phyloP scores from a whole-genome alignment of 1,140 invertebrate species.

The Drosophila oshimai region DNA sequence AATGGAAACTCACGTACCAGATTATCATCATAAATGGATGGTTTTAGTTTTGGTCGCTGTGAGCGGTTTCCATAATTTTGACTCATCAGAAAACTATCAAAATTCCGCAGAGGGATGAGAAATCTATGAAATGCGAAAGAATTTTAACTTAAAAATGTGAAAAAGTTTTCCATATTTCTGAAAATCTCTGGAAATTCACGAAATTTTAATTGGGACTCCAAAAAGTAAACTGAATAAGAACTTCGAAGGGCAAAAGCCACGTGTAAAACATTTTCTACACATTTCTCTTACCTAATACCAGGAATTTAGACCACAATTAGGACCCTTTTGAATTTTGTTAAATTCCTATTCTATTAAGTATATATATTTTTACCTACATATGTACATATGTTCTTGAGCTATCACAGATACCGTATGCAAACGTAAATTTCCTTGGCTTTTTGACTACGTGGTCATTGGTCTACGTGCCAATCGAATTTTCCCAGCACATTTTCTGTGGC shows the following conservation, averaged over 20 bases:
- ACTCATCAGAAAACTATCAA: constrained; percentile 23
- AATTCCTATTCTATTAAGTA: not conserved
- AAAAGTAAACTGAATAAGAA: too few species aligned
- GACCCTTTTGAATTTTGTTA: not conserved
- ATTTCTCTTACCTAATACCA: too few species aligned
- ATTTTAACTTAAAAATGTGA: too few species aligned
- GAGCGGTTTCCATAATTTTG: constrained; percentile 8
- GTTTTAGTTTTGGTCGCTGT: constrained; percentile 1
- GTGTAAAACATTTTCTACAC: too few species aligned
- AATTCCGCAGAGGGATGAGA: not conserved
- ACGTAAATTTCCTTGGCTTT: constrained; percentile 13
- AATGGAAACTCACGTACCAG: constrained; percentile 13
- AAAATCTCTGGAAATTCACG: too few species aligned
- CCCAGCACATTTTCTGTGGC: constrained; percentile 8
- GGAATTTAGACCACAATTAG: not conserved
- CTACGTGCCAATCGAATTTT: constrained; percentile 31
- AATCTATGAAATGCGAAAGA: not conserved
- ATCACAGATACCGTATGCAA: constrained; percentile 4
- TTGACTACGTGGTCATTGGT: constrained; percentile 23
- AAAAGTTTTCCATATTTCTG: too few species aligned
- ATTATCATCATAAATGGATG: constrained; percentile 27
- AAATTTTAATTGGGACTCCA: too few species aligned
- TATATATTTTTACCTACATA: not conserved
- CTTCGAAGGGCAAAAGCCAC: not conserved
- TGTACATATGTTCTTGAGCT: not conserved